Evolutionary conservation across 2,797 vertebrate genomes (phyloP).

Genomic region (Ispidina lecontei): DNA sequence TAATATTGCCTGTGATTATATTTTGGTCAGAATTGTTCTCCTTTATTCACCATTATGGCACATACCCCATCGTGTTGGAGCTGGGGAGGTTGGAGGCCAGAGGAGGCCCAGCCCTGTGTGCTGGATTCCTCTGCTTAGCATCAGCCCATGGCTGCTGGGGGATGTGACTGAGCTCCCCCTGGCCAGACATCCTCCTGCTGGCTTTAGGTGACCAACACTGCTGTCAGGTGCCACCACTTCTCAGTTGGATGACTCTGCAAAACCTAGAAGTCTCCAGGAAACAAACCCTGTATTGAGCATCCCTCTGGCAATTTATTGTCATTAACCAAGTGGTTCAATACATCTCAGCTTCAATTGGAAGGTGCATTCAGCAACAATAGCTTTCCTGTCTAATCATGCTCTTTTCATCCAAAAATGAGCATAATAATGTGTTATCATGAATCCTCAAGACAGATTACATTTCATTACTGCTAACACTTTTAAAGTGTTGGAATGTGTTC

Average conservation of each 20-base stretch:
- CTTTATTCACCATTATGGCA: background rate
- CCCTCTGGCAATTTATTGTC: background rate
- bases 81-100: background rate
- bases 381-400: background rate
- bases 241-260: background rate
- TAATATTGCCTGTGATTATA: background rate
- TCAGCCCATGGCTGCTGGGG: fast-evolving
- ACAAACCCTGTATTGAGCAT: background rate
- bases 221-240: background rate
- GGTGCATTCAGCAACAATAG: background rate
- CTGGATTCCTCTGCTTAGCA: background rate
- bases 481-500: conserved; percentile 43
- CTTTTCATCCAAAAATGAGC: conserved; percentile 49
- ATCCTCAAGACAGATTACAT: conserved; percentile 48
- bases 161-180: background rate
- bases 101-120: background rate
- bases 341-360: conserved; percentile 39
- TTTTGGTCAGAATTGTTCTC: background rate
- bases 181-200: fast-evolving
- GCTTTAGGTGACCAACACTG: background rate
- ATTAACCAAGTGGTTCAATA: conserved; percentile 23
- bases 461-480: conserved; percentile 55
- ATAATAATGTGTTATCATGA: conserved; percentile 46
- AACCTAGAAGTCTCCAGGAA: background rate
- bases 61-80: background rate